Base-by-base conservation (phyloP, 2,888 invertebrate species). In the Gnatocerus cornutus region DNA sequence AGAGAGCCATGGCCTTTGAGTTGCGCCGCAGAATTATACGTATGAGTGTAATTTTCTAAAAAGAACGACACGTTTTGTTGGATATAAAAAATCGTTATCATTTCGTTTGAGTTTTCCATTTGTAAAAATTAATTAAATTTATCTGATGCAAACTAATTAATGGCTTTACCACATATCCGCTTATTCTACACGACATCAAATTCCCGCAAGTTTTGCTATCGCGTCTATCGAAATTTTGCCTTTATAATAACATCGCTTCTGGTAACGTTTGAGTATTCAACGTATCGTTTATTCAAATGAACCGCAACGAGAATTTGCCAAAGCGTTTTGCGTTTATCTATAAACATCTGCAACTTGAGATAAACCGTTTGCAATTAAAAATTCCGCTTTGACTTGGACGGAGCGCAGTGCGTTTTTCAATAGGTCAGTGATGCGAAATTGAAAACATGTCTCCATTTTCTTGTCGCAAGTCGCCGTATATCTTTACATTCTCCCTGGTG, bases 161-260 rank as follows among this genome's bases (percentile, higher is more conserved):
- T 52, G 27, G 30, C 52, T 27, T 30, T 29, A 2, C 9, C 52
- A 29, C 16, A 27, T 52, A 52, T 52, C 16, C 52, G 33, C 27
- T 29, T 16, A 12, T 48, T 48, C 16, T 48, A 16, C 48, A 48
- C 48, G 29, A 48, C 52, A 30, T 52, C 52, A 30, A 52, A 52
- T 52, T 52, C 52, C 52, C 52, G n/a, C 33, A 52, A 52, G 52
- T 12, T 33, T 52, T 30, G 13, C 52, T 52, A 52, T 52, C 29
- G 52, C 52, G 6, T 16, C 13, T 8, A 52, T 52, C 52, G 16
- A 52, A 52, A 52, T 52, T 52, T 13, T 21, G 33, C 48, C 16
- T 16, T 48, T 21, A 21, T 21, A 21, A 48, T 48, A n/a, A 21
- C 12, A 52, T 29, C 52, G 52, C 52, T 52, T 52, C 52, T 52